Evolutionary conservation across 2,888 invertebrate genomes (phyloP).

Genomic region (Trissolcus japonicus): DNA sequence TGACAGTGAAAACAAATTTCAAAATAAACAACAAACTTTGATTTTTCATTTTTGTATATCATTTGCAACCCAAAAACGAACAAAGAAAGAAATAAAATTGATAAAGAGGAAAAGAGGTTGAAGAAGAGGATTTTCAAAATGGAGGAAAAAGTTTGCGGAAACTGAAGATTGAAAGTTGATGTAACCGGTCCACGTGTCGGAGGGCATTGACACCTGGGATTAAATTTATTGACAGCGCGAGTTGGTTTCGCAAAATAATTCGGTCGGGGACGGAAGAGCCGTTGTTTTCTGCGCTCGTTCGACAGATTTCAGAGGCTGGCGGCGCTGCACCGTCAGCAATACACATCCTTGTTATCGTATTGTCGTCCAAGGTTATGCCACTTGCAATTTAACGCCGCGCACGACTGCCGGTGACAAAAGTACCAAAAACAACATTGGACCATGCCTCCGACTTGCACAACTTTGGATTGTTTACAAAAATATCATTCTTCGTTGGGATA

Average conservation of each 20-base stretch:
- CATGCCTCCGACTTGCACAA: constrained; percentile 9
- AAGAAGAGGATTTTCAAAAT: too few species aligned
- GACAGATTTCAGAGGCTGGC: constrained; percentile 60
- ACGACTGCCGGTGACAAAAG: constrained; percentile 35
- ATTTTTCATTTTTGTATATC: too few species aligned
- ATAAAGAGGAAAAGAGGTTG: too few species aligned
- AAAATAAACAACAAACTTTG: too few species aligned
- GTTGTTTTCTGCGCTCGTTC: constrained; percentile 34
- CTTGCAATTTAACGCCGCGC: constrained; percentile 17
- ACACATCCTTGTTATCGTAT: constrained; percentile 72
- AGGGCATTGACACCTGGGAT: constrained; percentile 46
- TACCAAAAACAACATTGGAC: constrained; percentile 14
- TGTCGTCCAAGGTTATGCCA: constrained; percentile 64
- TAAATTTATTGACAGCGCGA: constrained; percentile 38
- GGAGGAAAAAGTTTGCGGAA: too few species aligned
- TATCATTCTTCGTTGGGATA: not conserved
- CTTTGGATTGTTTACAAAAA: constrained; percentile 23
- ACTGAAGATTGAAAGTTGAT: not conserved
- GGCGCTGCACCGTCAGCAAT: constrained; percentile 68
- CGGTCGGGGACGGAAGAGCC: constrained; percentile 26
- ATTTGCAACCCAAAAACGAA: too few species aligned
- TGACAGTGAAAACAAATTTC: too few species aligned
- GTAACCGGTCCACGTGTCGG: constrained; percentile 14
- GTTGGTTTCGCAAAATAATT: constrained; percentile 35
- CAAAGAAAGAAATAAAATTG: too few species aligned